A percentile compares a stretch with the other conserved stretches of the same genome.
Conservation (phyloP, 2,113 vertebrate genomes). For the Corythornis madagascariensis region DNA sequence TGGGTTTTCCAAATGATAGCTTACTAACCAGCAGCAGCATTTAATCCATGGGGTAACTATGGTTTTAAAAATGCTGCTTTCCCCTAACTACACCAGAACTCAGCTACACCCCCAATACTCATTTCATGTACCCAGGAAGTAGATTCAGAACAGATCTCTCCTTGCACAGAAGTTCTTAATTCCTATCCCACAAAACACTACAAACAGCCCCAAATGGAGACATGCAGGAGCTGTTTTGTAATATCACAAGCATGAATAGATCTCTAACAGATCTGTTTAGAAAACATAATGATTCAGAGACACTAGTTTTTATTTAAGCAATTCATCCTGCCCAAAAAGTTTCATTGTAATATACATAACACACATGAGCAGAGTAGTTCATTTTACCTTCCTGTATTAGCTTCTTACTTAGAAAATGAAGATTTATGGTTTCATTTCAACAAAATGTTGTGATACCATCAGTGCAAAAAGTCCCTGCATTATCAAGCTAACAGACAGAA, state of each 20-base stretch:
- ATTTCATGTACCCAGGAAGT: conserved; percentile 8
- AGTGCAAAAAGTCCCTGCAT: neutral
- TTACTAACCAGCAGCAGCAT: neutral
- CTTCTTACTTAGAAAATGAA: neutral
- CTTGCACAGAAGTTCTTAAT: neutral
- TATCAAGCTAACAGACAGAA: neutral
- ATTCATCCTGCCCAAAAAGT: neutral
- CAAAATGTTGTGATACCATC: neutral
- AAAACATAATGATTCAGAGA: neutral
- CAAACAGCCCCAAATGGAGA: neutral
- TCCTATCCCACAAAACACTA: neutral
- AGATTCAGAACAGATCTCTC: neutral
- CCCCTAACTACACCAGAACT: neutral
- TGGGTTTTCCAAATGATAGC: neutral
- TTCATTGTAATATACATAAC: neutral
- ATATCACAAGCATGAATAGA: neutral
- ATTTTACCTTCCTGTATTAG: neutral
- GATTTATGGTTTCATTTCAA: neutral
- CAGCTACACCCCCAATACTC: neutral
- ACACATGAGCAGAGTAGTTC: neutral
- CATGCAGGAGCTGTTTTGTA: neutral
- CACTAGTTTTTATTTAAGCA: neutral
- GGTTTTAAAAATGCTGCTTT: neutral
- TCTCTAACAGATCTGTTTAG: neutral
- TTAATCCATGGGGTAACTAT: neutral